Evolutionary conservation across 2,888 invertebrate species (phyloP).

Genomic region (Pachycephus smyrnensis): DNA sequence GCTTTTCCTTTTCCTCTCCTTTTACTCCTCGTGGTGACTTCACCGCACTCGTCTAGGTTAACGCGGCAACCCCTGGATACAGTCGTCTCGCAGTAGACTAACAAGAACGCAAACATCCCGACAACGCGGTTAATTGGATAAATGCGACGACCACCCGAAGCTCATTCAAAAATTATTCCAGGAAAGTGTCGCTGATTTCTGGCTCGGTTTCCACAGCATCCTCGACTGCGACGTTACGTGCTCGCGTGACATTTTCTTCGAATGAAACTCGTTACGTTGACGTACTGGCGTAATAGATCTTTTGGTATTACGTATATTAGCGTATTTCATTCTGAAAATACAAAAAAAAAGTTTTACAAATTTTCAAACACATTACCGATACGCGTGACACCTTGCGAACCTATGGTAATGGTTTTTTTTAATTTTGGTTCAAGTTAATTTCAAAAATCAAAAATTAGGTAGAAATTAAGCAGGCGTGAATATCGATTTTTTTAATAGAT

Average conservation of each 20-base stretch:
- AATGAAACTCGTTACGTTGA: background rate
- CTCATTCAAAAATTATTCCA: background rate
- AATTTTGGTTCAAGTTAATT: too few relatives aligned
- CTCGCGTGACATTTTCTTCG: background rate
- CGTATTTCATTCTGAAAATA: background rate
- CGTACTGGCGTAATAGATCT: background rate
- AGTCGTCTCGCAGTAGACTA: background rate
- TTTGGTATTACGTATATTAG: background rate
- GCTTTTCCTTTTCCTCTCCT: constrained; percentile 4
- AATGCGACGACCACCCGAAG: background rate
- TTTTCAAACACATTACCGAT: background rate
- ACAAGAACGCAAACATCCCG: background rate
- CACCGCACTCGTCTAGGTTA: background rate
- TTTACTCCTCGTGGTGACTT: background rate
- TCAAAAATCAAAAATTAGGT: too few relatives aligned
- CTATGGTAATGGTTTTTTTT: too few relatives aligned
- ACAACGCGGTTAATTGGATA: constrained; percentile 1
- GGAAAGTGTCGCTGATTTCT: background rate
- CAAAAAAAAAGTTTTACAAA: background rate
- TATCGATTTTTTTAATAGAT: too few relatives aligned
- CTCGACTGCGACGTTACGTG: background rate
- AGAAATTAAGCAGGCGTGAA: too few relatives aligned
- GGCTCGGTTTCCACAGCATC: background rate
- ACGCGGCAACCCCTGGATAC: background rate
- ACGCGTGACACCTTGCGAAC: background rate